Base-by-base conservation (phyloP, 2,888 invertebrate species). In the Scelioninae gen. 2 region DNA sequence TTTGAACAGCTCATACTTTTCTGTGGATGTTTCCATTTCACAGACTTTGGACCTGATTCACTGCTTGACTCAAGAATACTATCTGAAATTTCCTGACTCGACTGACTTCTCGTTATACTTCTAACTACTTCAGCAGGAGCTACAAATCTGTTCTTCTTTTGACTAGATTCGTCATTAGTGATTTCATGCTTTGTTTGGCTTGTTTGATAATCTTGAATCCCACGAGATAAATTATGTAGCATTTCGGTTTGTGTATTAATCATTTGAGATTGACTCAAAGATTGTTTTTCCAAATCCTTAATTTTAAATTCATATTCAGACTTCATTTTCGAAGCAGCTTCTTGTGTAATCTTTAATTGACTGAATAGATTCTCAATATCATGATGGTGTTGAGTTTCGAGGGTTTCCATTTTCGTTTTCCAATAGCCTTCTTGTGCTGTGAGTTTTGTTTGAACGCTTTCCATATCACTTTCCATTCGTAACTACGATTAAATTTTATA, bases 291-390 rank as follows among this genome's bases (percentile, higher is more conserved):
- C 2, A 86, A 74, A 35, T 82, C 78, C 0, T 67, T 76, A 0
- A 86, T 80, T 70, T 85, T 85, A 13, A 77, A 76, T 50, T 82
- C 80, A 18, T 86, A 86, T 50, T 85, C 81, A 0, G 64, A 41
- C 58, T 81, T 82, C 65, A 82, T 81, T 16, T 60, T 76, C 28
- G 79, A 71, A 0, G 82, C 77, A 4, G 81, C 64, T 61, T 82
- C 79, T 64, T 83, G 83, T 0, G 81, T 84, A 4, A 77, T 18
- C 75, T 82, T 83, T 7, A 86, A 72, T 65, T 86, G 83, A 2
- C 57, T 58, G 5, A 78, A 81, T 3, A 86, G 72, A 61, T 78
- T 82, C 16, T 85, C 83, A 2, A 85, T 81, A 53, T 86, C 86
- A 5, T 67, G 73, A 5, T 73, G 79, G 73, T 86, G 83, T 13